Conservation (phyloP, 35 echinoderm and acorn worm species). For the Heliocidaris tuberculata region DNA sequence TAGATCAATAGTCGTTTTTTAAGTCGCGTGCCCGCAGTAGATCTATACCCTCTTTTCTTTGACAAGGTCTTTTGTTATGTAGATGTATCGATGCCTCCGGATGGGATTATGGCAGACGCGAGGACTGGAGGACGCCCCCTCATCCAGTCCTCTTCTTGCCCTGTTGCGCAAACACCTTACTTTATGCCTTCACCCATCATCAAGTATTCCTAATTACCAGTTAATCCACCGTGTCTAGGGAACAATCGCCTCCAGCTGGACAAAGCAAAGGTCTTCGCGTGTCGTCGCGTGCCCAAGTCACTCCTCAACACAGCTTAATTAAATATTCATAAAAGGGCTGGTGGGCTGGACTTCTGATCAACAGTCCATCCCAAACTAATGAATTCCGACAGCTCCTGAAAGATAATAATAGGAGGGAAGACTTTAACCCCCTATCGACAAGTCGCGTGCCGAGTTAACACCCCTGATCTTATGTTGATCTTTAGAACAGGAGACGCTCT, state of each 20-base stretch:
- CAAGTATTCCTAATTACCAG: constrained; percentile 22
- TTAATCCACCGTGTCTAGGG: neutral
- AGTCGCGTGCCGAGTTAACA: constrained; percentile 27
- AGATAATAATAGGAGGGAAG: neutral
- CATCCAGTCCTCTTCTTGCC: neutral
- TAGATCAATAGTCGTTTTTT: constrained; percentile 27
- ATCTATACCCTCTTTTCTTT: neutral
- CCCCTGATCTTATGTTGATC: constrained; percentile 12
- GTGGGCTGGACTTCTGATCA: constrained; percentile 2
- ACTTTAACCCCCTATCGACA: neutral
- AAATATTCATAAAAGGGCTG: constrained; percentile 27
- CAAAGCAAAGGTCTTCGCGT: constrained; percentile 17
- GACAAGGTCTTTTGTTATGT: constrained; percentile 28
- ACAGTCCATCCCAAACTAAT: neutral
- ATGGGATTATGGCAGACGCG: constrained; percentile 6
- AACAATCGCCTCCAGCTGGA: neutral
- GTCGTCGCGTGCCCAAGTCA: constrained; percentile 13
- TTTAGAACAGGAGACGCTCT: neutral
- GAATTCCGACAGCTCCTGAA: neutral
- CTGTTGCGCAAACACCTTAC: constrained; percentile 29
- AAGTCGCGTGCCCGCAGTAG: constrained; percentile 1
- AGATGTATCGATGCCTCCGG: constrained; percentile 24
- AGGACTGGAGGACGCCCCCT: neutral
- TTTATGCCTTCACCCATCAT: neutral
- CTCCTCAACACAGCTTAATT: constrained; percentile 23